Conservation (phyloP, 2,797 vertebrate species). For the Picus viridis region DNA sequence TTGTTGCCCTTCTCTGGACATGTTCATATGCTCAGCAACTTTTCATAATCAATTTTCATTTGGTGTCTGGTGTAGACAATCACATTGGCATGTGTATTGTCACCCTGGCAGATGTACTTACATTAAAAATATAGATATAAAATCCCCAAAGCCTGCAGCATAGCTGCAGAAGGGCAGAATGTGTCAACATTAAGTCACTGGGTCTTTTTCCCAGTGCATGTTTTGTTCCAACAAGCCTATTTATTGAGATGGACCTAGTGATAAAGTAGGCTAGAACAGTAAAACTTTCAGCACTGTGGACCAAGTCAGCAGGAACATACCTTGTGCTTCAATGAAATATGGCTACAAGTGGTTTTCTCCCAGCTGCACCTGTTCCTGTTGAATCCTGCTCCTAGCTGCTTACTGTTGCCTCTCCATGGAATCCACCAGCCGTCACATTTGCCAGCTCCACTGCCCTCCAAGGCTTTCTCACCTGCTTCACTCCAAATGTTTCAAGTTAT, state of each 20-base stretch:
- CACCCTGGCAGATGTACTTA: background rate
- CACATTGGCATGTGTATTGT: background rate
- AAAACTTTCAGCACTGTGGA: background rate
- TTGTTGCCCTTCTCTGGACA: too few relatives aligned
- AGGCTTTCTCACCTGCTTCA: background rate
- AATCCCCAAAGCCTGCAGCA: background rate
- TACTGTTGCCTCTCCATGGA: background rate
- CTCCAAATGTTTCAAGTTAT: background rate
- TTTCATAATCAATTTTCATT: background rate
- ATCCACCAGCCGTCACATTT: background rate
- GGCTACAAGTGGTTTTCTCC: background rate
- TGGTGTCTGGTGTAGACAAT: background rate
- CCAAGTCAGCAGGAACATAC: background rate
- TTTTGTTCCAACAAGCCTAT: conserved; percentile 46
- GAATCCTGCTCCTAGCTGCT: background rate
- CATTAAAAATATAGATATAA: background rate
- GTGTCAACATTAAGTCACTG: background rate
- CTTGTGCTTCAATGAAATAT: background rate
- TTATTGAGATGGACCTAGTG: conserved; percentile 22
- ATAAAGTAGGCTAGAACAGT: background rate
- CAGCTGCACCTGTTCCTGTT: background rate
- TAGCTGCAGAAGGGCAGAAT: conserved; percentile 9
- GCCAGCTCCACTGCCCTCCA: background rate
- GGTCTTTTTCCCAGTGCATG: conserved; percentile 25
- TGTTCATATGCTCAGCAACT: background rate